phyloP scores from a whole-genome alignment of 2,113 vertebrate genomes.

The Tichodroma muraria region DNA sequence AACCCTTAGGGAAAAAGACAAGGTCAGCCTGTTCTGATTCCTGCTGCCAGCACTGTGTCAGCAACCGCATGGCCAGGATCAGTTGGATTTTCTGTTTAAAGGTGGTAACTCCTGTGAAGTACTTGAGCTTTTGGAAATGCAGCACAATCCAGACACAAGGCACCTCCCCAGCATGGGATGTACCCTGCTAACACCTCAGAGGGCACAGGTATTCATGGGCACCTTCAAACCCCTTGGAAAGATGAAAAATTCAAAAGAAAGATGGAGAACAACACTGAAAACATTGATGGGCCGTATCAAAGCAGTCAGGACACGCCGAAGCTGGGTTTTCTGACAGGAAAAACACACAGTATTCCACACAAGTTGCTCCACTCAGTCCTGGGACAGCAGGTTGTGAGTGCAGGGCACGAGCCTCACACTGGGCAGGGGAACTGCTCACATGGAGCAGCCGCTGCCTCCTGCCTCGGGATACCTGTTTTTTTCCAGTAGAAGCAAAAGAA shows the following conservation, averaged over 20 bases:
- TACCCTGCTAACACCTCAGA: not conserved
- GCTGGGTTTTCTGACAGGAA: not conserved
- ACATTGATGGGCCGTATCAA: not conserved
- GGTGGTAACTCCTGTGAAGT: not conserved
- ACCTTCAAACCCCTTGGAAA: not conserved
- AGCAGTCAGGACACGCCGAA: not conserved
- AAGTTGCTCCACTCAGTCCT: not conserved
- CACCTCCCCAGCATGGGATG: not conserved
- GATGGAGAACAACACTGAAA: not conserved
- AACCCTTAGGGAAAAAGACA: not conserved
- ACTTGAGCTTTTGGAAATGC: not conserved
- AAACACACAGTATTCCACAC: not conserved
- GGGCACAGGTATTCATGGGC: not conserved
- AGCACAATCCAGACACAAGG: not conserved
- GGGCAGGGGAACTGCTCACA: not conserved
- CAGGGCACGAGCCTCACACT: accelerated
- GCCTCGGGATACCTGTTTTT: not conserved
- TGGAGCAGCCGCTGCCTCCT: accelerated
- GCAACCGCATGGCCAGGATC: not conserved
- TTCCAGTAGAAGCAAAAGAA: not conserved
- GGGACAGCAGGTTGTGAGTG: accelerated
- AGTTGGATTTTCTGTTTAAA: not conserved
- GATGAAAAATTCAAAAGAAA: not conserved
- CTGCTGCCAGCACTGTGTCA: not conserved
- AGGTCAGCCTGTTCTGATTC: not conserved